A percentile compares a stretch with the other conserved stretches of the same genome.
phyloP scores from a whole-genome alignment of 2,888 invertebrate species.

The Strigamia transsilvanica region DNA sequence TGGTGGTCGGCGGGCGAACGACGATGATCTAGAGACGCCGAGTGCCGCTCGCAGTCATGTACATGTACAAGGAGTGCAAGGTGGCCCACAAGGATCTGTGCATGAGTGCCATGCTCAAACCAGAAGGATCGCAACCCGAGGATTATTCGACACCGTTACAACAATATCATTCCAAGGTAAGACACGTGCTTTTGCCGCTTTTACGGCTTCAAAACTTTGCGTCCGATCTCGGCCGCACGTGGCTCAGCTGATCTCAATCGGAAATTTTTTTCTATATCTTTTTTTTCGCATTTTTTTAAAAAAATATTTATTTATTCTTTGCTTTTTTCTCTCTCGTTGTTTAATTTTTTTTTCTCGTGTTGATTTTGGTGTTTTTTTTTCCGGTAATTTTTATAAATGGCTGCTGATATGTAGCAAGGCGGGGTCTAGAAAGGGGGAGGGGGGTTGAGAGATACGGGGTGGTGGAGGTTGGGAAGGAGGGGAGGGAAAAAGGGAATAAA shows the following conservation, averaged over 20 bases:
- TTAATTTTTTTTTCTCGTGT: slow-evolving; percentile 44
- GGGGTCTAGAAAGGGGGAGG: background rate
- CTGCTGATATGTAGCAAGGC: slow-evolving; percentile 25
- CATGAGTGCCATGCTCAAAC: slow-evolving; percentile 57
- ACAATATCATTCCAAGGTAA: slow-evolving; percentile 57
- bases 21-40: slow-evolving; percentile 53
- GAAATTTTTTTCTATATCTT: background rate
- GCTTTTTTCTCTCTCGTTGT: slow-evolving; percentile 1
- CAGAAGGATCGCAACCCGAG: slow-evolving; percentile 53
- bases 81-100: slow-evolving; percentile 57
- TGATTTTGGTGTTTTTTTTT: background rate
- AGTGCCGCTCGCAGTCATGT: slow-evolving; percentile 54
- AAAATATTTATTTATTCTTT: slow-evolving; percentile 23
- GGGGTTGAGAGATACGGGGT: slow-evolving; percentile 7
- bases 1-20: slow-evolving; percentile 52
- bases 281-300: background rate
- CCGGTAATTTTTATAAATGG: slow-evolving; percentile 29
- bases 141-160: slow-evolving; percentile 55
- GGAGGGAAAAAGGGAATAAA: slow-evolving; percentile 11
- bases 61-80: slow-evolving; percentile 57
- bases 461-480: slow-evolving; percentile 28
- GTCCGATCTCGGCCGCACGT: slow-evolving; percentile 36
- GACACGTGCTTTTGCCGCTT: slow-evolving; percentile 44
- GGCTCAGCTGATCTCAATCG: slow-evolving; percentile 48
- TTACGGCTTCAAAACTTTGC: slow-evolving; percentile 9